Percentiles rank a stretch among this genome's conserved stretches.
phyloP scores from a whole-genome alignment of 2,797 vertebrate genomes.

The Rhinella marina region DNA sequence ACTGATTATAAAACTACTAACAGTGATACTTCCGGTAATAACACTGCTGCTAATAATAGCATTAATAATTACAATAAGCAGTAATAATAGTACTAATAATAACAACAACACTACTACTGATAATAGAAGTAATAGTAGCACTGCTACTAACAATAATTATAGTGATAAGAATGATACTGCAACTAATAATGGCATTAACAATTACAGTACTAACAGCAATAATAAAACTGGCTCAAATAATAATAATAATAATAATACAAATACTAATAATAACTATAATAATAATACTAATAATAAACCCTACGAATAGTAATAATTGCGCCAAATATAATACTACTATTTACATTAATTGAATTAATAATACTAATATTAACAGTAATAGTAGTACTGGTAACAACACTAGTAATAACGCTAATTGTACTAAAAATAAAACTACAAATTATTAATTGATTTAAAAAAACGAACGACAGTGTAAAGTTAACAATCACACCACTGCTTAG shows the following conservation, averaged over 20 bases:
- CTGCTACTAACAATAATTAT: too few relatives aligned
- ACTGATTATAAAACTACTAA: neutral
- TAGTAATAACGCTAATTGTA: too few relatives aligned
- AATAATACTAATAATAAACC: too few relatives aligned
- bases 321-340: neutral
- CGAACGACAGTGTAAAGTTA: too few relatives aligned
- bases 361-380: neutral
- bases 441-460: too few relatives aligned
- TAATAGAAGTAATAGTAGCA: neutral
- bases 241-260: too few relatives aligned
- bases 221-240: neutral
- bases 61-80: neutral
- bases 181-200: neutral
- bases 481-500: too few relatives aligned
- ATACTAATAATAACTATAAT: neutral
- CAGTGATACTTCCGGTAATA: neutral
- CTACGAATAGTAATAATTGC: neutral
- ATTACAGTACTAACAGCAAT: neutral
- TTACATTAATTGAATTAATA: neutral
- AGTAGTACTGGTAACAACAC: neutral
- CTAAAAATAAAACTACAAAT: too few relatives aligned
- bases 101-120: neutral
- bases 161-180: neutral
- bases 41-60: neutral
- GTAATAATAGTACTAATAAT: neutral